A percentile compares a stretch with the other conserved stretches of the same genome.
Evolutionary conservation across 2,888 invertebrate species (phyloP).

Genomic region (Herminia tarsipennalis): DNA sequence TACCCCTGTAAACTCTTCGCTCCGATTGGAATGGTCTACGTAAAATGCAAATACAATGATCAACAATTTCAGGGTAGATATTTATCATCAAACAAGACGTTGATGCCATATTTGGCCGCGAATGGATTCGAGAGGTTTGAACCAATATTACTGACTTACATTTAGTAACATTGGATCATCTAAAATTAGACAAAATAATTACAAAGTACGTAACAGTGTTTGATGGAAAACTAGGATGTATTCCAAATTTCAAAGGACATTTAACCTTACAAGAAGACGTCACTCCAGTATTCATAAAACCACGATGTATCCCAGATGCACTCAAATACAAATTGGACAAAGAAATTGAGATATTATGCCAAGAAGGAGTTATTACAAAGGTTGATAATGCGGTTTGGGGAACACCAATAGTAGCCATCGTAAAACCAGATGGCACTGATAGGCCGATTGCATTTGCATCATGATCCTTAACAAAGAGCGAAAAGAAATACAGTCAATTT

Average conservation of each 20-base stretch:
- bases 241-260: not conserved
- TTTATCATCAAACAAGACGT: not conserved
- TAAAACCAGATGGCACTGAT: constrained; percentile 31
- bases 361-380: not conserved
- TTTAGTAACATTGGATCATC: not conserved
- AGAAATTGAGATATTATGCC: not conserved
- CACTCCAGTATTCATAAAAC: too few species aligned
- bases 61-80: not conserved
- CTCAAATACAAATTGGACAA: not conserved
- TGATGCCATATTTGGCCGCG: not conserved
- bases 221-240: not conserved
- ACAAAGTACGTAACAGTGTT: too few species aligned
- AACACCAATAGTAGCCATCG: too few species aligned
- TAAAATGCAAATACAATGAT: not conserved
- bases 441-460: constrained; percentile 58
- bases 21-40: not conserved
- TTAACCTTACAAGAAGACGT: too few species aligned
- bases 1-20: too few species aligned
- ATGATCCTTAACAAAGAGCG: constrained; percentile 47
- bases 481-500: constrained; percentile 51
- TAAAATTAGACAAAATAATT: too few species aligned
- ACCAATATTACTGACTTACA: not conserved
- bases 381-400: not conserved
- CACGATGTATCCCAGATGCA: not conserved
- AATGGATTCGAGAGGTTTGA: not conserved